Base-by-base conservation (phyloP, 1,140 invertebrate species). In the Formica selysi region DNA sequence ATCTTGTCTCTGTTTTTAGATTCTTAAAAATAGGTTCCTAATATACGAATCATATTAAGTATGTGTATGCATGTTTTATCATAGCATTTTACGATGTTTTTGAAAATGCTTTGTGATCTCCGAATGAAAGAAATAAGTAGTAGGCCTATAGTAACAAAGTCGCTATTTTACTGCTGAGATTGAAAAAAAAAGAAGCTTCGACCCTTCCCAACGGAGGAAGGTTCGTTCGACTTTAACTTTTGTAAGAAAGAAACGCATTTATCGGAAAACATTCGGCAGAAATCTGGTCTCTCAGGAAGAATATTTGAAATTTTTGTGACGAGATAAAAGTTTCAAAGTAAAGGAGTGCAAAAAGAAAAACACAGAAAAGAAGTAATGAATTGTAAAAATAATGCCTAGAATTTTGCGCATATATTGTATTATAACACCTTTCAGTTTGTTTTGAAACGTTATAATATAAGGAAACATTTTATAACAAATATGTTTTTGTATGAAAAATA, bases 361-460 rank as follows among this genome's bases (percentile, higher is more conserved):
- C 71, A 92, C 74, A 92, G 64, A 57, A 76, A 91, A 90, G 92
- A 78, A 87, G 91, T 88, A 90, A 93, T 91, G 87, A 93, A 94
- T 93, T 94, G 93, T 94, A 93, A 94, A 94, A 93, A 93, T 91
- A 92, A 94, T 92, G 94, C 92, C 93, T 94, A 94, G 93, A 94
- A 89, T 93, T 93, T 94, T 94, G 90, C 93, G 93, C 93, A 94
- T 94, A 93, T 92, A 94, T 94, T 95, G 88, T 93, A 95, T 84
- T 94, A 93, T 94, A 95, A 94, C 89, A 92, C 90, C 90, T 89
- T 91, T 94, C 91, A 94, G 90, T 94, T 94, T 94, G 92, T 95
- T 94, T 94, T 94, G 90, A 93, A 94, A 94, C 90, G 93, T 94
- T 94, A 95, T 87, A 94, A 94, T 95, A 95, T 94, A 95, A 95